phyloP scores from a whole-genome alignment of 2,113 vertebrate species.

The Platycercus adscitus region DNA sequence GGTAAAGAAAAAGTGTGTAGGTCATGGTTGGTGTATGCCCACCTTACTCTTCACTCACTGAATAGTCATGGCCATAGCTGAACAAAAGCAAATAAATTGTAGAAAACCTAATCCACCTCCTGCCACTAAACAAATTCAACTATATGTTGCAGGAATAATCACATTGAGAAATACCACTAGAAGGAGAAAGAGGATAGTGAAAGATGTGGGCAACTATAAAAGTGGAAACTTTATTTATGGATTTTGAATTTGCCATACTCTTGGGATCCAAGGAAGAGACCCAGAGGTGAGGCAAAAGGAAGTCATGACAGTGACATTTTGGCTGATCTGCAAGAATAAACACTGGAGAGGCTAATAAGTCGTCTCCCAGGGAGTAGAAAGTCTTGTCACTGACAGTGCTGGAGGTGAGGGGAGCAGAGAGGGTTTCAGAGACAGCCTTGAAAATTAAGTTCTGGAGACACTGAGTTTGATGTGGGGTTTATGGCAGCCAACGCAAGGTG shows the following conservation, averaged over 20 bases:
- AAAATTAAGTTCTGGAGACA: background rate
- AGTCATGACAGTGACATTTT: background rate
- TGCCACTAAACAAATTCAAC: background rate
- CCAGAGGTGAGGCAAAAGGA: background rate
- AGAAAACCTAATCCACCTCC: background rate
- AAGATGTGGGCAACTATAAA: background rate
- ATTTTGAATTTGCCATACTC: background rate
- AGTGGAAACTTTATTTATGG: background rate
- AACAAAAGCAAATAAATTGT: background rate
- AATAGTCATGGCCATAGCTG: background rate
- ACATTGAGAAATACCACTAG: background rate
- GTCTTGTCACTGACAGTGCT: background rate
- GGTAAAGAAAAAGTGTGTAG: background rate
- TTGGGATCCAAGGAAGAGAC: background rate
- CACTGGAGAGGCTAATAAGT: background rate
- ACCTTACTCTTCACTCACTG: background rate
- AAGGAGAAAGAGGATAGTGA: background rate
- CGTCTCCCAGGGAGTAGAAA: background rate
- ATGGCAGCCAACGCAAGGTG: background rate
- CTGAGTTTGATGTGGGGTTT: background rate
- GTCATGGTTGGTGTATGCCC: background rate
- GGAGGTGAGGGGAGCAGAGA: background rate
- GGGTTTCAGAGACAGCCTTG: background rate
- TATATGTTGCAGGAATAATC: background rate
- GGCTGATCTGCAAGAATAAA: background rate